phyloP scores from a whole-genome alignment of 1,140 invertebrate genomes.

The Frieseomelitta varia region DNA sequence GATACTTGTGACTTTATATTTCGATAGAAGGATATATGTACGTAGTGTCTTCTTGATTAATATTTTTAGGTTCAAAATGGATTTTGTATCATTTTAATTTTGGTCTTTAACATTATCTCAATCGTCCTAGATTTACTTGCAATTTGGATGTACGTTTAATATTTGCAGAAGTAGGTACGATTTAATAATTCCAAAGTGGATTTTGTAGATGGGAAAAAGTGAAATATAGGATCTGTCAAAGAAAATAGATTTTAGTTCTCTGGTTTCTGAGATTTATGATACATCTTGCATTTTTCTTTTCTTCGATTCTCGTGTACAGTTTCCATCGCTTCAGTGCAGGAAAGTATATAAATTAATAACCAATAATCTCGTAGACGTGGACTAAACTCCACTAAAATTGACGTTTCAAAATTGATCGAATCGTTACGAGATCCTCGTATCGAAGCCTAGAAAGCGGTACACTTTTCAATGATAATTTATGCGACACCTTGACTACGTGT shows the following conservation, averaged over 20 bases:
- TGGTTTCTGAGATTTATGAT: background rate
- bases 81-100: too few species aligned
- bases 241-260: background rate
- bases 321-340: too few species aligned
- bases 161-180: background rate
- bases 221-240: background rate
- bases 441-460: background rate
- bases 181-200: background rate
- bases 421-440: background rate
- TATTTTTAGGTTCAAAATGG: background rate
- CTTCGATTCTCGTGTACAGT: background rate
- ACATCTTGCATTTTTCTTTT: background rate
- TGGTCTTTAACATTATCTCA: too few species aligned
- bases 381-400: background rate
- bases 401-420: background rate
- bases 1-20: too few species aligned
- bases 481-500: background rate
- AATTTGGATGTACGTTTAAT: background rate
- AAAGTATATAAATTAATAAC: background rate
- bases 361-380: too few species aligned
- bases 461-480: background rate
- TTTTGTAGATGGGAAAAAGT: background rate
- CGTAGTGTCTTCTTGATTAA: background rate
- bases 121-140: background rate
- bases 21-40: background rate